A percentile compares a stretch with the other conserved stretches of the same genome.
These are phyloP conservation scores for Acrobasis repandana DNA, from an alignment of 2,888 invertebrate species.

Conservation along the genomic window DNA sequence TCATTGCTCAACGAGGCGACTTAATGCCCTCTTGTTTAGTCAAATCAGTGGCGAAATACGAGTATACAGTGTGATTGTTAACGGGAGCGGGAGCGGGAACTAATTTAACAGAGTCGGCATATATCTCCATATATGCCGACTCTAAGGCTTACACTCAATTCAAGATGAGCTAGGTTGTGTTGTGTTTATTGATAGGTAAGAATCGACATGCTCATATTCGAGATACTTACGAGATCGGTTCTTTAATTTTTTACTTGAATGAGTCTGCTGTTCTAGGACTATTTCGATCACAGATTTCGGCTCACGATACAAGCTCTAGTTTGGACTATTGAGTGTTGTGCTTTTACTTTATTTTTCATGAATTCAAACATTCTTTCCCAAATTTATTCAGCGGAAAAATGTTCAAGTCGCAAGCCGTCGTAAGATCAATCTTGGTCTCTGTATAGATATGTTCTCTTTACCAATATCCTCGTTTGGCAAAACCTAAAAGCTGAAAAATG, in stretches of 20 bases:
- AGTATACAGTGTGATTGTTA: not conserved
- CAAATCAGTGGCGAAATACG: slow-evolving; percentile 5
- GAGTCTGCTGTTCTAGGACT: too few relatives aligned
- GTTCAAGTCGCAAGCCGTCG: not conserved
- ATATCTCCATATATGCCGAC: not conserved
- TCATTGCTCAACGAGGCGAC: not conserved
- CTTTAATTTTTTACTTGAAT: too few relatives aligned
- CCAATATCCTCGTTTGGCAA: slow-evolving; percentile 4
- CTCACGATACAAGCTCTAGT: too few relatives aligned
- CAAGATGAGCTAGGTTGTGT: too few relatives aligned
- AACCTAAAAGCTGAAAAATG: slow-evolving; percentile 20
- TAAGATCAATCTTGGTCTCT: not conserved
- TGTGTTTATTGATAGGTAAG: too few relatives aligned
- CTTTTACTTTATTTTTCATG: too few relatives aligned
- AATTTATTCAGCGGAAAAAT: too few relatives aligned
- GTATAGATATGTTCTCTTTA: not conserved
- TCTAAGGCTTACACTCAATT: not conserved
- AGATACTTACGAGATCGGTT: too few relatives aligned
- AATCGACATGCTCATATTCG: too few relatives aligned
- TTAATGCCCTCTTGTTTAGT: slow-evolving; percentile 16
- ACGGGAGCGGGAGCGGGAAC: not conserved
- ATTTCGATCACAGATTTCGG: too few relatives aligned
- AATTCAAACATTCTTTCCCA: too few relatives aligned
- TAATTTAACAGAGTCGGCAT: not conserved
- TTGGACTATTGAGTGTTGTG: too few relatives aligned